Conservation (phyloP, 2,888 invertebrate species). For the Chymomyza amoena region DNA sequence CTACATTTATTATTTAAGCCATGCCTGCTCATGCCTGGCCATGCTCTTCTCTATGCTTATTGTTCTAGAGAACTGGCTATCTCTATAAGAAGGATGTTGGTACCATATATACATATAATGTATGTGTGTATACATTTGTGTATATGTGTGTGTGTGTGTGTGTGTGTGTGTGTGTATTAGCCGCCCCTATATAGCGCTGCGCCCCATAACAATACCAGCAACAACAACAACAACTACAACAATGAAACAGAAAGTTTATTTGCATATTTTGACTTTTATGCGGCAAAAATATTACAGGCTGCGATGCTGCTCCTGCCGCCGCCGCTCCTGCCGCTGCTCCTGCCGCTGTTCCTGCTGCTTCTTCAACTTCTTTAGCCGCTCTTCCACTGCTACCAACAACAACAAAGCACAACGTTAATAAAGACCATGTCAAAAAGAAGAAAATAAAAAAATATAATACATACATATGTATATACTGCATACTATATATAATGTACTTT, state of each 20-base stretch:
- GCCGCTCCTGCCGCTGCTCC: neutral
- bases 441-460: slow-evolving; percentile 7
- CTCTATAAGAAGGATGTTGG: slow-evolving; percentile 11
- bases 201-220: slow-evolving; percentile 17
- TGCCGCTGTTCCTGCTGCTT: neutral
- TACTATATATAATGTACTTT: neutral
- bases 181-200: slow-evolving; percentile 5
- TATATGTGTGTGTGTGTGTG: slow-evolving; percentile 27
- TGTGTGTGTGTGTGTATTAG: slow-evolving; percentile 47
- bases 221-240: slow-evolving; percentile 29
- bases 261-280: slow-evolving; percentile 69
- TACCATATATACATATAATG: slow-evolving; percentile 25
- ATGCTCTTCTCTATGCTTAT: slow-evolving; percentile 29
- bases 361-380: neutral
- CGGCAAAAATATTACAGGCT: slow-evolving; percentile 68
- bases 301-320: slow-evolving; percentile 38
- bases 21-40: slow-evolving; percentile 26
- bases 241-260: slow-evolving; percentile 40
- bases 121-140: slow-evolving; percentile 36
- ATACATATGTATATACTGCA: neutral
- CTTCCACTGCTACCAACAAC: neutral
- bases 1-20: slow-evolving; percentile 68
- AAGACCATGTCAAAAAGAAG: slow-evolving; percentile 9
- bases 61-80: slow-evolving; percentile 42
- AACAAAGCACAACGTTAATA: neutral